Base-by-base conservation (phyloP, 2,113 vertebrate species). In the Nesoenas mayeri region DNA sequence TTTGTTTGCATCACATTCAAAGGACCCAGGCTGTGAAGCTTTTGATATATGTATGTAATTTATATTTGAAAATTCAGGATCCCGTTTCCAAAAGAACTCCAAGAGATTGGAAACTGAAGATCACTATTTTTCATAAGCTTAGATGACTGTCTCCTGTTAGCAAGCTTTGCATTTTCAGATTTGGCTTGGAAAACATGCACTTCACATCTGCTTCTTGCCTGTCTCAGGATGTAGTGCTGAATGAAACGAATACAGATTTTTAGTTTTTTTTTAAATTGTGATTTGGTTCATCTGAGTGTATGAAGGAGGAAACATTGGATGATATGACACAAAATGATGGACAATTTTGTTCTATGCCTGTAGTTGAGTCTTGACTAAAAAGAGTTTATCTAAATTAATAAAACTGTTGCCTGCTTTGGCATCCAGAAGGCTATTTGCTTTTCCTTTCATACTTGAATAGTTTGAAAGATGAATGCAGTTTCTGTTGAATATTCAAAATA, bases 321-420 rank as follows among this genome's bases (percentile, higher is more conserved):
- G 77, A 28, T 90, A 47, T 86, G 61, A 84, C 26, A 58, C 2
- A 11, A 51, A 91, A 56, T 20, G 73, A 64, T 65, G 60, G 34
- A 34, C 54, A 74, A 31, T 34, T 80, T 86, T 79, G 19, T 82
- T 88, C 57, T 84, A 4, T 80, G 62, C 29, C 28, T 57, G 1
- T 62, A 64, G 78, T 72, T 69, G 79, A 96, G 40, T 93, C 67
- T 90, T 82, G n/a, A 95, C 67, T 81, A 96, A 97, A 96, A 93
- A 79, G 82, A 96, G 66, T 84, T 91, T 48, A 93, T 89, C 92
- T 97, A 97, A 93, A 97, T 97, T 92, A 92, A 54, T 91, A 92
- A 94, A 95, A 73, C 73, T 19, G 66, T 77, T 91, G 62, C 78
- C 93, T 42, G 64, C 22, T 95, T 64, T 83, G 62, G 69, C 87